These are phyloP conservation scores for Cherax destructor DNA, from an alignment of 1,140 invertebrate species.

Conservation along the genomic window DNA sequence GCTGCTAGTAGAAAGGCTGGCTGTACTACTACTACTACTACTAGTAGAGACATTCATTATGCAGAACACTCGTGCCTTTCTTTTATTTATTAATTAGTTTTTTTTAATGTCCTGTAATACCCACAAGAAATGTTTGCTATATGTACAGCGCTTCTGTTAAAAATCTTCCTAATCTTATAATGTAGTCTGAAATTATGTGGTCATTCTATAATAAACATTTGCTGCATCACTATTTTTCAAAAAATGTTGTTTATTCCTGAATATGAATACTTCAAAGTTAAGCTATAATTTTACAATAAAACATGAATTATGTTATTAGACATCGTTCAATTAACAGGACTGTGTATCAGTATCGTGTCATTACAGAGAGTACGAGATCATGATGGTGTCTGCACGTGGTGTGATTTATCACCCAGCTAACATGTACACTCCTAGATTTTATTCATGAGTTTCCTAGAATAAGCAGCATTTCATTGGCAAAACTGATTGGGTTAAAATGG, in stretches of 20 bases:
- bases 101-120: no score
- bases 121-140: neutral
- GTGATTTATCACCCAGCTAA: no score
- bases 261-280: neutral
- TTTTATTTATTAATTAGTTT: neutral
- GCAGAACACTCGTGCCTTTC: conserved; percentile 1
- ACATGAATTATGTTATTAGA: neutral
- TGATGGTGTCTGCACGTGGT: no score
- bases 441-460: neutral
- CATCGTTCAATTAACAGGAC: no score
- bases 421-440: no score
- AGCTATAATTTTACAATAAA: neutral
- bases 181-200: neutral
- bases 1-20: neutral
- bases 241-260: neutral
- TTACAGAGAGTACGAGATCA: no score
- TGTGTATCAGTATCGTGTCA: no score
- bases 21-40: neutral
- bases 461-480: neutral
- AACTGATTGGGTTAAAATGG: neutral
- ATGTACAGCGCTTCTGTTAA: neutral
- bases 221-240: neutral
- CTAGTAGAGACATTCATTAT: conserved; percentile 1
- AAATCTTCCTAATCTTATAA: neutral
- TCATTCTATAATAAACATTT: neutral